Base-by-base conservation (phyloP, 2,888 invertebrate species). In the Ophioninae sp. region DNA sequence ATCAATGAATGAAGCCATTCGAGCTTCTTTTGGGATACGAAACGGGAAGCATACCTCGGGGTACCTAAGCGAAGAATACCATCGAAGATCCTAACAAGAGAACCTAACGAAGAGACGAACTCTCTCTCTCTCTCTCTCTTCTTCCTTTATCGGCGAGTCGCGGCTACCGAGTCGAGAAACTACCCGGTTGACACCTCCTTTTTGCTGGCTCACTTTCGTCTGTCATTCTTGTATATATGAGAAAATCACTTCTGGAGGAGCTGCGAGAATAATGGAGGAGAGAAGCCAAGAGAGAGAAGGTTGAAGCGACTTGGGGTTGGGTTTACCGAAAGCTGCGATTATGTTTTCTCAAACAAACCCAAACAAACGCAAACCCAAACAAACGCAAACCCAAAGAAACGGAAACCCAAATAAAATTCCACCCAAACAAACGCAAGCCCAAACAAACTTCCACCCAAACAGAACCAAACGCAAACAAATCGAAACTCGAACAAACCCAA, bases 21-120 rank as follows among this genome's bases (percentile, higher is more conserved):
- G 64, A 44, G 23, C 37, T 51, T 72, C 77, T 67, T 72, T 65
- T 23, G 64, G 67, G 64, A 58, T 13, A 23, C 64, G n/a, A 39
- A 67, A 44, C 20, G 41, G 22, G 71, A 3, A 3, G 30, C 30
- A 30, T 30, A 30, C 30, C 39, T 51, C 58, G 63, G 51, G 20
- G 64, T 9, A 22, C 6, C 30, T n/a, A 22, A 30, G 20, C 22
- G 69, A 51, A 20, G 10, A 67, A 56, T 67, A n/a, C 22, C 22
- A 75, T 22, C 39, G 65, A 63, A 58, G 41, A 65, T 69, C 64
- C 69, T 79, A 86, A 88, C 87, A 88, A 88, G 86, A 85, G 88
- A 84, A 82, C 81, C 86, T 88, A 88, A 88, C 87, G 87, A 88
- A 88, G 82, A 85, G 84, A 73, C 86, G 74, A 74, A 79, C 41